phyloP scores from a whole-genome alignment of 2,113 vertebrate genomes.

The Dunckerocampus dactyliophorus region DNA sequence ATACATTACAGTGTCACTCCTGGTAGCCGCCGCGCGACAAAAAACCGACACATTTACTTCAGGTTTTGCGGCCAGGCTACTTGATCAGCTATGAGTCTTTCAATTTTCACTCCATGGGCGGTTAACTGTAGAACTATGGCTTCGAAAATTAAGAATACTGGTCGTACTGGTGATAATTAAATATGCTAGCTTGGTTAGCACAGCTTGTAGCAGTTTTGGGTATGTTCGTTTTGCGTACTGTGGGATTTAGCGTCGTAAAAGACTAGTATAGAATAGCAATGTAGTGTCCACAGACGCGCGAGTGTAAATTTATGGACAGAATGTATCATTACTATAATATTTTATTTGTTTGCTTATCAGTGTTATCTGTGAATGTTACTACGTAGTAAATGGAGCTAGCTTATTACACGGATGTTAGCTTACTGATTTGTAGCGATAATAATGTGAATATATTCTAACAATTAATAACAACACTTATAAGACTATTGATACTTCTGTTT shows the following conservation, averaged over 20 bases:
- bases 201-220: conserved; percentile 45
- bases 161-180: conserved; percentile 27
- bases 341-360: not conserved
- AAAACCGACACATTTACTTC: conserved; percentile 5
- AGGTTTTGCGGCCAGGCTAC: not conserved
- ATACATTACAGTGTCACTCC: conserved; percentile 21
- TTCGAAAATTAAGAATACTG: not conserved
- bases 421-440: not conserved
- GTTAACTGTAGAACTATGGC: not conserved
- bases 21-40: conserved; percentile 43
- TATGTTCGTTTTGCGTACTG: conserved; percentile 51
- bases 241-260: not conserved
- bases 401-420: not conserved
- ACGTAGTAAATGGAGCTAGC: conserved; percentile 2
- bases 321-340: no score
- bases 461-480: not conserved
- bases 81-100: not conserved
- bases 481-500: not conserved
- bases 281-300: no score
- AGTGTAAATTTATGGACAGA: no score
- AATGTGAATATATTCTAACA: not conserved
- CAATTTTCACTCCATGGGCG: fast-evolving
- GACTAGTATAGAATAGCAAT: no score
- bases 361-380: not conserved
- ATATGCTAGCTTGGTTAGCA: conserved; percentile 57